Evolutionary conservation across 2,797 vertebrate genomes (phyloP), one percentile per base, ranked within the genome.

Genomic region (Melanotaenia boesemani): DNA sequence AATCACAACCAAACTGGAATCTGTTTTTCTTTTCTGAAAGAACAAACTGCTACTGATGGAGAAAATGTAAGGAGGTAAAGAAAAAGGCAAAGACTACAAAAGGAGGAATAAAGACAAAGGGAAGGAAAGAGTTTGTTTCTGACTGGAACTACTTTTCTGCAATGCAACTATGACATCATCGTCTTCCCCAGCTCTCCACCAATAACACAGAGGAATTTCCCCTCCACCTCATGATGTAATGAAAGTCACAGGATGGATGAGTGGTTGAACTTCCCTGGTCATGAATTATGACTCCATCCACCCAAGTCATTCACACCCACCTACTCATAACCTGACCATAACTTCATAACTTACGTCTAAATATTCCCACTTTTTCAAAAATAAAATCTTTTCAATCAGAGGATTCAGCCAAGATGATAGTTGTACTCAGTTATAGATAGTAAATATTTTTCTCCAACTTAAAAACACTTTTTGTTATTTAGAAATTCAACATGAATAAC

Each of bases 141-240:
- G 5, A n/a, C 18, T 67, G 84, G 63, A 80, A 74, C 28, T 13
- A 41, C 44, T 46, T 3, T 7, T 59, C 64, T 57, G 67, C 80
- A 75, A 85, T 79, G 68, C 79, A 80, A 73, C 32, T 26, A 5
- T 77, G 77, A 87, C 79, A 70, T 86, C 65, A 83, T 0, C 2
- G 67, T 69, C 60, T 22, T 64, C 62, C 57, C 76, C 63, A 5
- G 18, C 56, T 41, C 56, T 81, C 8, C 55, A 61, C 86, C 82
- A 85, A 78, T 88, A 66, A 36, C 2, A 57, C 1, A 22, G 0
- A 8, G 81, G 86, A 74, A 67, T 11, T 88, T 81, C 83, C 86
- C 89, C 79, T 59, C 24, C 7, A 6, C 1, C 24, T 55, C 4
- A 0, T 80, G 68, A 74, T 58, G 79, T 58, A 26, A 74, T 26